Base-by-base conservation (phyloP, 92 coral and sea anemone species). In the Zoanthus gigantus region DNA sequence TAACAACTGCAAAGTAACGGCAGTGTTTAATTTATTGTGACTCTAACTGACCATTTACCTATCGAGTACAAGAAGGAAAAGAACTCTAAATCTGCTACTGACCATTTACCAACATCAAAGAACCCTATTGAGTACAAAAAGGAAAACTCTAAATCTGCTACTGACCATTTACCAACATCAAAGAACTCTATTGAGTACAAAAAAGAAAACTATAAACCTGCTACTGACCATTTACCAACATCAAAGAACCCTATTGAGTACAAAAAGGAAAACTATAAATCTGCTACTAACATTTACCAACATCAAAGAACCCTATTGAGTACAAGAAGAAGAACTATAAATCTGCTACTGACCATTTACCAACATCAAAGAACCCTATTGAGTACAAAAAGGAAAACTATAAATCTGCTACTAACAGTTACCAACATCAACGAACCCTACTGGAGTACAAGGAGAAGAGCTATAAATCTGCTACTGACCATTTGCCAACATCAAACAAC, bases 1-100 rank as follows among this genome's bases (percentile, higher is more conserved):
- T 44, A 97, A 72, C 45, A 97, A 90, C 99, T 96, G 67, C n/a
- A 28, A 14, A 63, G 3, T 5, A 58, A 58, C 15, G 12, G 7
- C 12, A 54, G 60, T 54, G 60, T 9, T 54, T 8, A 0, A 54
- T 54, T 54, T 54, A 53, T 9, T 37, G 42, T 37, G 42, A 37
- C 42, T 37, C 58, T 53, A 50, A 53, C 58, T 53, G 42, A 37
- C 42, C 42, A 37, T 2, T 37, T 37, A 37, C 3, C 65, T 58
- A 58, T 15, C n/a, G n/a, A 58, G 65, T 6, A 58, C 6, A 58
- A 58, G 65, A 58, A 58, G 65, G n/a, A 58, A 23, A 54, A 11
- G n/a, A 58, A 14, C 65, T 67, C 12, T 1, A 65, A 12, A 23
- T 18, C 10, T 6, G 29, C 58, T 53, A 53, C 10, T 53, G 4